Evolutionary conservation across 2,888 invertebrate species (phyloP).

Genomic region (Acrocera orbiculus): DNA sequence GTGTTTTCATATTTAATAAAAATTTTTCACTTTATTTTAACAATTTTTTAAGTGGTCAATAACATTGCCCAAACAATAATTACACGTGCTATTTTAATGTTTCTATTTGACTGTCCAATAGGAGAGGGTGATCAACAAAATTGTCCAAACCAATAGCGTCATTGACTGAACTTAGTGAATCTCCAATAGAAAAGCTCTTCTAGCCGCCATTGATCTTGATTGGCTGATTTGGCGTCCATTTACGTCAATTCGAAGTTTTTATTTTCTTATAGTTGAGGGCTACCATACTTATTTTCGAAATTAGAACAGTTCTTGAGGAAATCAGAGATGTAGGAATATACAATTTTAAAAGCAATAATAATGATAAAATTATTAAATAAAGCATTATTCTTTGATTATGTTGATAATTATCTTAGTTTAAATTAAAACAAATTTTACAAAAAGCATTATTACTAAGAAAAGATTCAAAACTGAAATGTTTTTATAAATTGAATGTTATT

Average conservation of each 20-base stretch:
- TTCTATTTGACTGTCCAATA: conserved; percentile 15
- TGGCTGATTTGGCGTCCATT: conserved; percentile 20
- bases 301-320: neutral
- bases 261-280: conserved; percentile 5
- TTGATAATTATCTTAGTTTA: no score
- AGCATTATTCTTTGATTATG: no score
- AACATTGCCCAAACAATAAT: conserved; percentile 6
- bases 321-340: no score
- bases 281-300: conserved; percentile 1
- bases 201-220: conserved; percentile 20
- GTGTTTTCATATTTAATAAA: neutral
- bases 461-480: no score
- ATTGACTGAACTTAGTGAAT: conserved; percentile 14
- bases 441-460: no score
- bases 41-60: neutral
- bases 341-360: no score
- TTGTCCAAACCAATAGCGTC: conserved; percentile 16
- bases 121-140: conserved; percentile 18
- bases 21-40: conserved; percentile 2
- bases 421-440: no score
- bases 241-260: conserved; percentile 14
- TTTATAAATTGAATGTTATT: no score
- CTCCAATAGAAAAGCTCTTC: conserved; percentile 19
- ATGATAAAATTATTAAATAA: no score
- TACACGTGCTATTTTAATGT: conserved; percentile 15